Conservation (phyloP, 2,888 invertebrate species). For the Andrena flavipes region DNA sequence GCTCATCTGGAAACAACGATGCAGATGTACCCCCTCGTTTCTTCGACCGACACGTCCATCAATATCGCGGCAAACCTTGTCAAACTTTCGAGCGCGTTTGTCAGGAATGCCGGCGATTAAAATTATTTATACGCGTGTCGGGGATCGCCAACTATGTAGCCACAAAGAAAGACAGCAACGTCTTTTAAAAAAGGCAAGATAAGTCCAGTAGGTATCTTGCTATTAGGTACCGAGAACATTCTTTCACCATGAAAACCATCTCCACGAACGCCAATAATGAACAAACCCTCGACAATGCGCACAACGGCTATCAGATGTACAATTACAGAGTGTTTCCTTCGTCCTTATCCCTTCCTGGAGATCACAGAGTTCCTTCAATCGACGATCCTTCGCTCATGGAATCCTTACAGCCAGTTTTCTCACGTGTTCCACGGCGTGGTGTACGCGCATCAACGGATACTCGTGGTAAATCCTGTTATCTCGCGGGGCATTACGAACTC, state of each 20-base stretch:
- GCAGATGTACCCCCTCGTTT: constrained; percentile 70
- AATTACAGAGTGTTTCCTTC: constrained; percentile 4
- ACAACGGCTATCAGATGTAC: not conserved
- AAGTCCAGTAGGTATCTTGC: too few species aligned
- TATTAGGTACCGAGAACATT: not conserved
- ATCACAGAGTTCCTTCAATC: constrained; percentile 54
- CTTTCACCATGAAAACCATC: not conserved
- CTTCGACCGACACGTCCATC: constrained; percentile 68
- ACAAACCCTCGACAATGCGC: not conserved
- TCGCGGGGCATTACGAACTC: constrained; percentile 32
- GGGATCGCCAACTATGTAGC: not conserved
- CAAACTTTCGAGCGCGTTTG: constrained; percentile 45
- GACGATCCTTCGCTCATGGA: constrained; percentile 32
- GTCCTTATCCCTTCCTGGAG: constrained; percentile 50
- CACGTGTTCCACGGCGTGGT: constrained; percentile 37
- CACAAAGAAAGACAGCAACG: not conserved
- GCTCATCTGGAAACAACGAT: constrained; percentile 72
- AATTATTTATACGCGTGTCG: constrained; percentile 48
- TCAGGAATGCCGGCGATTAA: constrained; percentile 43
- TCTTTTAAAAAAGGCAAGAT: not conserved
- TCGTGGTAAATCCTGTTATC: constrained; percentile 65
- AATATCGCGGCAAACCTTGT: constrained; percentile 65
- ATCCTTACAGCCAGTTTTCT: constrained; percentile 43
- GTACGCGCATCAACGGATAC: constrained; percentile 58
- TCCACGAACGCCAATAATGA: not conserved